phyloP scores from a whole-genome alignment of 2,888 invertebrate species.

The Netelia virgata region DNA sequence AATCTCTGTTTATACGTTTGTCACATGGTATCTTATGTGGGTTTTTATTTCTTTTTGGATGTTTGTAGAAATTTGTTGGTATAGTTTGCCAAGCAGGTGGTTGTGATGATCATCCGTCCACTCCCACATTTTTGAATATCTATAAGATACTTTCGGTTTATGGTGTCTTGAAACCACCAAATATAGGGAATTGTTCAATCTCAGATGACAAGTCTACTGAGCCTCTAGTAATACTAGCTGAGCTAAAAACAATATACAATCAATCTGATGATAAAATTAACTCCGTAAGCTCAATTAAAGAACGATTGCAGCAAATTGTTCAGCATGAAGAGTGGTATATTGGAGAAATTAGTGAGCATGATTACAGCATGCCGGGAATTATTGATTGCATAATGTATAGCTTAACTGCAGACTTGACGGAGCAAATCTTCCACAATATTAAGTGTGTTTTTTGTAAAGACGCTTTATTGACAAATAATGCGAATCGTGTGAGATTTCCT shows the following conservation, averaged over 20 bases:
- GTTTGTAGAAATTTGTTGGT: no score
- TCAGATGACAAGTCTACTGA: constrained; percentile 15
- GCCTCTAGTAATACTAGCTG: constrained; percentile 38
- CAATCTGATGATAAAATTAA: background rate
- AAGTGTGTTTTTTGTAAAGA: constrained; percentile 4
- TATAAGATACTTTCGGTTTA: constrained; percentile 51
- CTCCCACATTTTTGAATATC: constrained; percentile 40
- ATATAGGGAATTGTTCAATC: constrained; percentile 44
- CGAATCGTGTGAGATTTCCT: background rate
- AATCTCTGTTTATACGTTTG: no score
- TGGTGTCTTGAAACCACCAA: constrained; percentile 45
- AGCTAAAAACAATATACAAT: constrained; percentile 35
- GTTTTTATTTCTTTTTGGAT: no score
- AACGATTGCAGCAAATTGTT: constrained; percentile 42
- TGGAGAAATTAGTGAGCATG: constrained; percentile 58
- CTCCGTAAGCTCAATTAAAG: constrained; percentile 43
- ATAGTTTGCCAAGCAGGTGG: no score
- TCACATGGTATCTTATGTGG: no score
- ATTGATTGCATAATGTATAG: constrained; percentile 63
- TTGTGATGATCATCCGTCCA: background rate
- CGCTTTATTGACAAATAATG: background rate
- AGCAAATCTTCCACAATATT: background rate
- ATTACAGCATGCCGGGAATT: constrained; percentile 58
- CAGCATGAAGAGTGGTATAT: constrained; percentile 59
- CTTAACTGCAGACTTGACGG: constrained; percentile 46